Percentiles rank a stretch among this genome's conserved stretches.
phyloP scores from a whole-genome alignment of 2,888 invertebrate species.

The Euclidia mi region DNA sequence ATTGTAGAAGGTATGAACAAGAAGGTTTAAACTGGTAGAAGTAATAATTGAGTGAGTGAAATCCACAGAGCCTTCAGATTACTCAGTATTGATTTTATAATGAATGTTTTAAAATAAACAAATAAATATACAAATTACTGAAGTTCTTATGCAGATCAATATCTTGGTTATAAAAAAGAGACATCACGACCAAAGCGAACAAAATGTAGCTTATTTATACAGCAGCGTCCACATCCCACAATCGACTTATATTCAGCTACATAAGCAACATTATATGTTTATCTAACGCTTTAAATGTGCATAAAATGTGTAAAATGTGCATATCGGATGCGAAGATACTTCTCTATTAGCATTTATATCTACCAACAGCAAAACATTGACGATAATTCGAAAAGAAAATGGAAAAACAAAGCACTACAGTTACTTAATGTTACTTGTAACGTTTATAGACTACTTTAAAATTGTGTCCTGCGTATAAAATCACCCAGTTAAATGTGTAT shows the following conservation, averaged over 20 bases:
- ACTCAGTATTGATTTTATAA: too few relatives aligned
- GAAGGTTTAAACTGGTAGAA: too few relatives aligned
- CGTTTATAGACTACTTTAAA: conserved; percentile 83
- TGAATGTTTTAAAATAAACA: too few relatives aligned
- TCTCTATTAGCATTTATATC: conserved; percentile 41
- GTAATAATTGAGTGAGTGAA: too few relatives aligned
- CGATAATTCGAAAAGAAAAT: conserved; percentile 50
- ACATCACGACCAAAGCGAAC: not conserved
- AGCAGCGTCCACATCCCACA: conserved; percentile 7
- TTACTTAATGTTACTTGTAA: conserved; percentile 80
- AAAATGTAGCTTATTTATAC: conserved; percentile 9
- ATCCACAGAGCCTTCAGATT: too few relatives aligned
- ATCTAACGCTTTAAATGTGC: conserved; percentile 12
- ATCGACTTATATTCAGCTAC: conserved; percentile 17
- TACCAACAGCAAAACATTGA: conserved; percentile 33
- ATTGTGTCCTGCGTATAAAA: conserved; percentile 84
- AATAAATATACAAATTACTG: too few relatives aligned
- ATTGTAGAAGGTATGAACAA: too few relatives aligned
- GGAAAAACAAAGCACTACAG: conserved; percentile 64
- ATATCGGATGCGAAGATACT: conserved; percentile 24
- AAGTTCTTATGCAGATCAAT: too few relatives aligned
- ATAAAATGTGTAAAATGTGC: conserved; percentile 11
- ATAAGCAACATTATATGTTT: conserved; percentile 21
- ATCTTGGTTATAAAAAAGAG: too few relatives aligned
- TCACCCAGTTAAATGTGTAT: conserved; percentile 80